Evolutionary conservation across 2,888 invertebrate genomes (phyloP).

Genomic region (Chloroclysta siterata): DNA sequence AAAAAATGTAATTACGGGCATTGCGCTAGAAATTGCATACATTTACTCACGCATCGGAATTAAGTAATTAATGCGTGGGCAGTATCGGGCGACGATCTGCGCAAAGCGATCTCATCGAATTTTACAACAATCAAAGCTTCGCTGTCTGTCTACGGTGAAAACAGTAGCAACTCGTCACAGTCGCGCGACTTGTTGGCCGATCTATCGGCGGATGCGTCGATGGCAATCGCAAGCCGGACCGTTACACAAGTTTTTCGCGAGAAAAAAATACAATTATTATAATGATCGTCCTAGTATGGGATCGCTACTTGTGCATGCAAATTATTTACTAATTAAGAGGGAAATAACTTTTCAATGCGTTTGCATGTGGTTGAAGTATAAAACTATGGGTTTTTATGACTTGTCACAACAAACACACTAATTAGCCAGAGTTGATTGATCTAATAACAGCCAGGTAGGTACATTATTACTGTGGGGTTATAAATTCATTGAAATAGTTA

Average conservation of each 20-base stretch:
- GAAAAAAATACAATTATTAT: constrained; percentile 79
- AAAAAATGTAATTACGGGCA: constrained; percentile 68
- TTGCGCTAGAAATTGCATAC: constrained; percentile 79
- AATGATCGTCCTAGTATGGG: constrained; percentile 81
- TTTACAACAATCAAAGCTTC: constrained; percentile 67
- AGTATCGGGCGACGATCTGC: constrained; percentile 76
- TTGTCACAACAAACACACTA: constrained; percentile 66
- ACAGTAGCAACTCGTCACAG: constrained; percentile 75
- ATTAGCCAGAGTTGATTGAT: constrained; percentile 64
- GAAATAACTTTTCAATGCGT: constrained; percentile 77
- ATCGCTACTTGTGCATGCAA: constrained; percentile 78
- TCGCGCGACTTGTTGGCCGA: constrained; percentile 77
- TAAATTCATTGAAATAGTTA: constrained; percentile 32
- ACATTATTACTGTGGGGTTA: constrained; percentile 13
- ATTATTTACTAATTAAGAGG: constrained; percentile 78
- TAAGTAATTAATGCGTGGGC: constrained; percentile 77
- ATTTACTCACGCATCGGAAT: constrained; percentile 79
- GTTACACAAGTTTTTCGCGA: constrained; percentile 78
- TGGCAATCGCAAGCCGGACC: constrained; percentile 72
- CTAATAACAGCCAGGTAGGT: constrained; percentile 48
- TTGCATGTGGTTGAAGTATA: constrained; percentile 66
- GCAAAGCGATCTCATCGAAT: constrained; percentile 64
- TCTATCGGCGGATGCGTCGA: constrained; percentile 80
- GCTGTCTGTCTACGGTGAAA: constrained; percentile 54
- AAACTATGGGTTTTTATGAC: constrained; percentile 57